Evolutionary conservation across 2,113 vertebrate genomes (phyloP).

Genomic region (Salvelinus namaycush): DNA sequence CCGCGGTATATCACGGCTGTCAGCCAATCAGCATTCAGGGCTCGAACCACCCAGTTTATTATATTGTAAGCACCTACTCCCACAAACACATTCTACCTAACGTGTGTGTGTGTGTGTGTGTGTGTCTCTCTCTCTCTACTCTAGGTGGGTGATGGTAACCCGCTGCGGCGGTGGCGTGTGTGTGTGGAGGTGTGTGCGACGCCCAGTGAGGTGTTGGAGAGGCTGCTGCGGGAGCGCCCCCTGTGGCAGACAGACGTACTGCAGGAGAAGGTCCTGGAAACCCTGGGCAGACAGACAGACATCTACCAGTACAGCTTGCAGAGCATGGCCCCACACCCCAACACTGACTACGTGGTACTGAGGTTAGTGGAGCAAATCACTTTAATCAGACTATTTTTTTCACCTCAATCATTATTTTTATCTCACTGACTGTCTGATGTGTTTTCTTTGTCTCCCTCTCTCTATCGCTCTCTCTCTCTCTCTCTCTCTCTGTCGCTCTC

Average conservation of each 20-base stretch:
- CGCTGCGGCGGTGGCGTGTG: constrained; percentile 88
- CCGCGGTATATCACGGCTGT: no score
- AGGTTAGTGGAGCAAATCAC: constrained; percentile 73
- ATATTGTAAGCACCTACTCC: neutral
- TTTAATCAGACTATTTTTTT: no score
- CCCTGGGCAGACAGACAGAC: constrained; percentile 89
- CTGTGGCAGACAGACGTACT: constrained; percentile 89
- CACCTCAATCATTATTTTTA: no score
- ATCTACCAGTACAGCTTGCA: constrained; percentile 88
- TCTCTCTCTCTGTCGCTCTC: no score
- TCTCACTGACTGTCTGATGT: no score
- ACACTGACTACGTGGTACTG: constrained; percentile 91
- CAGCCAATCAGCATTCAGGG: no score
- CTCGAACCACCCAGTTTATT: no score
- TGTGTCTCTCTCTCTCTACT: neutral
- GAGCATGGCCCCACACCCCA: constrained; percentile 90
- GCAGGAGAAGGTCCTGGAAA: constrained; percentile 90
- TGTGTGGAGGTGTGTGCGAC: constrained; percentile 86
- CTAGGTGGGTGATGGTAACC: constrained; percentile 92
- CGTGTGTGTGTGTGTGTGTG: neutral
- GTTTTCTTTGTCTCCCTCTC: neutral
- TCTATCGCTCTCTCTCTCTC: neutral
- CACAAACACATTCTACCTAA: neutral
- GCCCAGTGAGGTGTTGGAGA: constrained; percentile 85
- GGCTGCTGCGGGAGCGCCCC: constrained; percentile 88